Percentiles rank a stretch among this genome's conserved stretches.
These are phyloP conservation scores for Microcebus murinus DNA, from an alignment of 2,113 vertebrate genomes.

Conservation along the genomic window DNA sequence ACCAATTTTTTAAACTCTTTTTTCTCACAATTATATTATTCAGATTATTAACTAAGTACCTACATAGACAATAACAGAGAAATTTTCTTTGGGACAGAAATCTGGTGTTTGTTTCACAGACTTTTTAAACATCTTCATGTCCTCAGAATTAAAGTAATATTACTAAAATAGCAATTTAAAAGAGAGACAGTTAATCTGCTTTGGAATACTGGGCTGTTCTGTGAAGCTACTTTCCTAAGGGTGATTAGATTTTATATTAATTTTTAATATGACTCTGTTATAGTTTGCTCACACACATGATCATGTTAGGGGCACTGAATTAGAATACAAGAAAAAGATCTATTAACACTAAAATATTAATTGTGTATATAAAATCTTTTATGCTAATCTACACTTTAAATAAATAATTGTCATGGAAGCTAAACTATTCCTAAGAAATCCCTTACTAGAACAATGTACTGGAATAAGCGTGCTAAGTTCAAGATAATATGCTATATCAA, in stretches of 20 bases:
- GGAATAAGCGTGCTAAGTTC: neutral
- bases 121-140: neutral
- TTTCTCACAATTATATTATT: neutral
- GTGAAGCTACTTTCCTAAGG: neutral
- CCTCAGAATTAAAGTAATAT: neutral
- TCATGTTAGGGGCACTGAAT: slow-evolving; percentile 22
- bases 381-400: neutral
- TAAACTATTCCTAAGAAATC: neutral
- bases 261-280: slow-evolving; percentile 32
- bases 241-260: slow-evolving; percentile 63
- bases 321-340: slow-evolving; percentile 17
- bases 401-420: neutral
- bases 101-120: neutral
- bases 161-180: neutral
- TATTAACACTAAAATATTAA: neutral
- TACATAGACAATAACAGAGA: neutral
- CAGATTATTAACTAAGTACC: neutral
- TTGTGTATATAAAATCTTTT: neutral
- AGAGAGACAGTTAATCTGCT: neutral
- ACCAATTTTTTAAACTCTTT: neutral
- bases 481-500: neutral
- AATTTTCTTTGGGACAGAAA: neutral
- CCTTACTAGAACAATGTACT: neutral
- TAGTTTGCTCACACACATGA: neutral
- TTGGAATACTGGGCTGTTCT: neutral